A percentile compares a stretch with the other conserved stretches of the same genome.
Conservation (phyloP, 2,888 invertebrate genomes). For the Boloria selene region DNA sequence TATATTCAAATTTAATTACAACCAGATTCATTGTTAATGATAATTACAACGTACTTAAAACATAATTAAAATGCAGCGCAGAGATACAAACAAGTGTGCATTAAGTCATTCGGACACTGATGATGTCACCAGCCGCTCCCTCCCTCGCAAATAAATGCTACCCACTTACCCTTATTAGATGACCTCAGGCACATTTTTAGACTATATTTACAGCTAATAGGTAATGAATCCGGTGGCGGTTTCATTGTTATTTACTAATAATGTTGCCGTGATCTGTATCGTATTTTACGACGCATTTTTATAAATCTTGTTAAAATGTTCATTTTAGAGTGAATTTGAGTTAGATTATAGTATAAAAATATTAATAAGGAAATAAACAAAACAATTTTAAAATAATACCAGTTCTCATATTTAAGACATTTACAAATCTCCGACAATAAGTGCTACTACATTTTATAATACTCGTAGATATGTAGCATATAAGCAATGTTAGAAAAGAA, state of each 20-base stretch:
- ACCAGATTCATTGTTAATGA: background rate
- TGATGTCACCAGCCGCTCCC: slow-evolving; percentile 38
- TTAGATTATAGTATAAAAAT: background rate
- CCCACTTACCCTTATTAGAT: slow-evolving; percentile 37
- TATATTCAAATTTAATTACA: too few relatives aligned
- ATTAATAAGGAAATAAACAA: too few relatives aligned
- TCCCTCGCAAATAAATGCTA: slow-evolving; percentile 18
- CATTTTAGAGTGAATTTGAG: too few relatives aligned
- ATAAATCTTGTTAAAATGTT: background rate
- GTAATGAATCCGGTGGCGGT: slow-evolving; percentile 4
- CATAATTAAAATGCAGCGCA: slow-evolving; percentile 28
- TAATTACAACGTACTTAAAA: slow-evolving; percentile 8
- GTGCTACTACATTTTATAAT: background rate
- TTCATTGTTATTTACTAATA: background rate
- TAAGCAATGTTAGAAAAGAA: slow-evolving; percentile 1
- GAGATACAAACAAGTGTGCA: slow-evolving; percentile 16
- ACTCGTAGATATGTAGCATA: background rate
- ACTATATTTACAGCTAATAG: slow-evolving; percentile 15
- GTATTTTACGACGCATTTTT: background rate
- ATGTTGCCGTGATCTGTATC: background rate
- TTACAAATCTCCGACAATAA: slow-evolving; percentile 6
- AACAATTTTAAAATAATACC: too few relatives aligned
- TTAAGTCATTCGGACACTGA: slow-evolving; percentile 26
- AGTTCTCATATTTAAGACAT: too few relatives aligned
- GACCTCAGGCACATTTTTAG: slow-evolving; percentile 26